Percentiles rank a stretch among this genome's conserved stretches.
phyloP scores from a whole-genome alignment of 2,113 vertebrate genomes.

The Canis aureus region DNA sequence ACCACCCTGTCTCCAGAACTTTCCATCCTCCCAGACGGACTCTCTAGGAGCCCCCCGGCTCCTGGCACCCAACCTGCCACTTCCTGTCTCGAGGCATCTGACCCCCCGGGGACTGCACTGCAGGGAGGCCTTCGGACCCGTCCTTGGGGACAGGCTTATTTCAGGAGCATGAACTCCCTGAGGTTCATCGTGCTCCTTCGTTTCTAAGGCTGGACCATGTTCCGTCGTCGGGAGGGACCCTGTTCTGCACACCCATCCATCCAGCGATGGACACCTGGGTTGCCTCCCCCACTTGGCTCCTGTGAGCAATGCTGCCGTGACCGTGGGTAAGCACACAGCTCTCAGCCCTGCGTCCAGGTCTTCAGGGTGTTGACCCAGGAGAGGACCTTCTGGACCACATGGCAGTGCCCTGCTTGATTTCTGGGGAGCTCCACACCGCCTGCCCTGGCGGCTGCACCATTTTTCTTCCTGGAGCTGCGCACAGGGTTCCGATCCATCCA shows the following conservation, averaged over 20 bases:
- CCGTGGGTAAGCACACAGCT: rapidly evolving
- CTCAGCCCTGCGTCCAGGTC: neutral
- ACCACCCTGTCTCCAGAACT: neutral
- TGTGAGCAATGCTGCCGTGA: rapidly evolving
- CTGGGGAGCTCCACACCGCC: too few species aligned
- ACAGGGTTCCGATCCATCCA: neutral
- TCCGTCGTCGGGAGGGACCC: rapidly evolving
- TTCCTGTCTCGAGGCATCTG: neutral
- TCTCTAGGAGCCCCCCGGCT: too few species aligned
- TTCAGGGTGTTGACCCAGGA: neutral
- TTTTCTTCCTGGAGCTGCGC: neutral
- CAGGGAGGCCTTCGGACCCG: neutral
- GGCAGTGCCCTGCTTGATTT: too few species aligned
- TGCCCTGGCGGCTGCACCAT: neutral
- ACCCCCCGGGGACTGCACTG: neutral
- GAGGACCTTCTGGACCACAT: too few species aligned
- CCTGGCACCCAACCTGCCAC: neutral
- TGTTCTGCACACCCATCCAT: neutral
- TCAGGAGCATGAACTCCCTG: rapidly evolving
- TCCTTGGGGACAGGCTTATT: neutral
- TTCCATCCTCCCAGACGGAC: neutral
- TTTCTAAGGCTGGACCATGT: rapidly evolving
- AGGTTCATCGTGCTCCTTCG: too few species aligned
- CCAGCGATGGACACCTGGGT: rapidly evolving
- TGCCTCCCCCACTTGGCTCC: neutral